Evolutionary conservation across 2,113 vertebrate genomes (phyloP), one percentile per base, ranked within the genome.

Genomic region (Ophiodon elongatus): DNA sequence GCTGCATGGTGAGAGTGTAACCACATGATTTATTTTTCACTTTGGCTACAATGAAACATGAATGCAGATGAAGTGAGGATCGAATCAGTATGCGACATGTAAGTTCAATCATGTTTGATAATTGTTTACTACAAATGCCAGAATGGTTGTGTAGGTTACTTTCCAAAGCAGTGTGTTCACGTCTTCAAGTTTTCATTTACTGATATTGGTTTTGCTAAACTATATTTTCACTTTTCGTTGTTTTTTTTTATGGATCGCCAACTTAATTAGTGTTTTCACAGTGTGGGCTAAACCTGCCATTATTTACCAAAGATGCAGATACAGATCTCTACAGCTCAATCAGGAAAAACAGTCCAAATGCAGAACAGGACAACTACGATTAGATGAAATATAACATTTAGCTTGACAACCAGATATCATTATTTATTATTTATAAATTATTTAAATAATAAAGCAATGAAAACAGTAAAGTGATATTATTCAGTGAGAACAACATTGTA

Each of bases 91-190:
- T 54, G 43, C 76, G 62, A 79, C 8, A 62, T 82, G 85, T 90
- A 83, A 89, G 88, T 85, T 67, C 15, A 1, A 29, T 41, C 6
- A 37, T 59, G 54, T 83, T 65, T 84, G 4, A 63, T 66, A 23
- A 41, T 6, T 33, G 17, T 73, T 83, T 57, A 35, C 13, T 69
- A 6, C 6, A 25, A 80, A 81, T 82, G 7, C 73, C 21, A 85
- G 17, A 50, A 11, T 52, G 10, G 45, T 27, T 69, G 15, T 35
- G 3, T n/a, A 64, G 23, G 35, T 35, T 35, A 77, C 63, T 67
- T 59, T 23, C 50, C 0, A 73, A 57, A 74, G 37, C 52, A 57
- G 47, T n/a, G 39, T 62, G 2, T 17, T 59, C 5, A 52, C 6
- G 23, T 37, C 2, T 15, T 15, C 1, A 37, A 13, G 63, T 37